Base-by-base conservation (phyloP, 2,888 invertebrate species). In the Agonopterix alstromeriana region DNA sequence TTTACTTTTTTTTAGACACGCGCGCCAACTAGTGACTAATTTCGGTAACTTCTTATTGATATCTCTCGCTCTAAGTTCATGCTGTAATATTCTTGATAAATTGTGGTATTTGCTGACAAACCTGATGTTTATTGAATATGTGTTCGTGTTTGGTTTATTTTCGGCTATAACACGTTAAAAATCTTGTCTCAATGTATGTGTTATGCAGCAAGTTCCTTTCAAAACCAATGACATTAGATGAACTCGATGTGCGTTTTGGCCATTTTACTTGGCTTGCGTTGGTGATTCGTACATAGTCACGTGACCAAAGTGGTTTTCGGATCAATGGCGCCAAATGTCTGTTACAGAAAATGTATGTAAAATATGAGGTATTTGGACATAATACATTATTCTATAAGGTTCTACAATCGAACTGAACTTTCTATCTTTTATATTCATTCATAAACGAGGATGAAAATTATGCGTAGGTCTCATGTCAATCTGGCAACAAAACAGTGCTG, bases 401-500 rank as follows among this genome's bases (percentile, higher is more conserved):
- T 70, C 48, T 67, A 60, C 55, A 59, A 64, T 70, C 51, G 50
- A 64, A 69, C 51, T 50, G 61, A 55, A 54, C 56, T 51, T 56
- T 56, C 53, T 59, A 56, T 65, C 60, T 42, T 55, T 52, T 53
- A 50, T 63, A 68, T 63, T 67, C 62, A 70, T 65, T 65, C 55
- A 57, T 60, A 65, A 66, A 68, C 59, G 54, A 56, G 53, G 55
- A 62, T 64, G 66, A 73, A 77, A 77, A 72, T 72, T 78, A 82
- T 82, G 81, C 83, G 81, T 83, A 83, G 72, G 73, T 70, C 77
- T 88, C 87, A 89, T 80, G 90, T 90, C 90, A 87, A 81, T 82
- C 83, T 83, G 82, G 85, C 81, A 88, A 87, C 88, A 83, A 42
- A 88, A 87, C 85, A 78, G 90, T 91, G 91, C 90, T 92, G 94